Evolutionary conservation across 1,140 invertebrate genomes (phyloP).

Genomic region (Watersipora subatra): DNA sequence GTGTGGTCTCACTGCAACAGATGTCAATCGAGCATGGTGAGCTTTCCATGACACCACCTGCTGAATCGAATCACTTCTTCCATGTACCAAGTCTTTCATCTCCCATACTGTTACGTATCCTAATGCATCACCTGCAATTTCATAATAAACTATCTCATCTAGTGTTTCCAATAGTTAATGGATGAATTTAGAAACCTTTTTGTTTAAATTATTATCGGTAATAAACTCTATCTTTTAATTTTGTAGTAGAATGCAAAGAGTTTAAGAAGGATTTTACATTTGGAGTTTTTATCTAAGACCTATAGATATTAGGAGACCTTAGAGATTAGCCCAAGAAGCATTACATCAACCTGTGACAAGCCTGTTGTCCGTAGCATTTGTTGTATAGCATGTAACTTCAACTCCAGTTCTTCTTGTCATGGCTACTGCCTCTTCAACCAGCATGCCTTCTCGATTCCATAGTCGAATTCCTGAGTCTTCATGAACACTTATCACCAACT

Average conservation of each 20-base stretch:
- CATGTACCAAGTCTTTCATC: not conserved
- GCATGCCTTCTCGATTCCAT: not conserved
- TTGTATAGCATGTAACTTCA: not conserved
- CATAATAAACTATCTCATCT: too few species aligned
- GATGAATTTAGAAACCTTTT: too few species aligned
- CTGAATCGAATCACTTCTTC: not conserved
- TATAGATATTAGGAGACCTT: too few species aligned
- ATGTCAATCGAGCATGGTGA: not conserved
- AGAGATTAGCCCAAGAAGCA: too few species aligned
- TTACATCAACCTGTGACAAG: too few species aligned
- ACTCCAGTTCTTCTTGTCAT: not conserved
- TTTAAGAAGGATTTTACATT: too few species aligned
- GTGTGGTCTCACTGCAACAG: not conserved
- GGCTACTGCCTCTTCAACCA: not conserved
- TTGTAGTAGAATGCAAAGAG: too few species aligned
- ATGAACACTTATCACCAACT: too few species aligned
- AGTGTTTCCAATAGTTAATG: too few species aligned
- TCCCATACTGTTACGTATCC: not conserved
- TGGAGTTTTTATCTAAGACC: too few species aligned
- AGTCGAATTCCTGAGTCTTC: not conserved
- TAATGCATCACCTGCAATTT: not conserved
- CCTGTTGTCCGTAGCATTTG: not conserved
- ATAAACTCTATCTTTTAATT: too few species aligned
- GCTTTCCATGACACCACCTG: not conserved
- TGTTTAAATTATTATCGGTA: too few species aligned